Evolutionary conservation across 2,888 invertebrate species (phyloP), one percentile per base, ranked within the genome.

Genomic region (Salpingus planirostris): DNA sequence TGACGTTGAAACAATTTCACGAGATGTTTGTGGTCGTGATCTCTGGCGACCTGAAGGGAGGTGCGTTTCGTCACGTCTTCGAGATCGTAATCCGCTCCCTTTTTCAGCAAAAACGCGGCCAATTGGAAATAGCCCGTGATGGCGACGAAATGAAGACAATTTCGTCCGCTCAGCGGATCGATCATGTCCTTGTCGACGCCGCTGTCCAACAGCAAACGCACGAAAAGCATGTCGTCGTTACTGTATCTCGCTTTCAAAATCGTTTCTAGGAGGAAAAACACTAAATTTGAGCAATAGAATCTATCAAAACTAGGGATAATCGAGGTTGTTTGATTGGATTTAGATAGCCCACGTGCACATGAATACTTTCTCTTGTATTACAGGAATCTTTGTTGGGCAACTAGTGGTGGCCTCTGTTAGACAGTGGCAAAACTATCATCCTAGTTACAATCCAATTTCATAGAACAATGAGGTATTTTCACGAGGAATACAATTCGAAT

Each of bases 111-210:
- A 27, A 33, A 21, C 6, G 30, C 27, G 1, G 38, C 43, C 18
- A 45, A 18, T 14, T 37, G 39, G 12, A 33, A 11, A 32, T 29
- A 43, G 10, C 43, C 43, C 10, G 37, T 36, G 7, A 40, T 21
- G 2, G 37, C 41, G 11, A 28, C 31, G 11, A 36, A 26, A 24
- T 45, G 45, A 13, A 45, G 29, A 28, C 43, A 43, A 28, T 32
- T 45, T 11, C 34, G 23, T 6, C 34, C 33, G 3, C 36, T 31
- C 3, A 12, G 3, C 11, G 15, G 15, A 8, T 42, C 44, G 10
- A 14, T 15, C 10, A 35, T 13, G 22, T 42, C 40, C 2, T 42
- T 18, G 21, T 41, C 24, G 6, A 39, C 28, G 2, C 43, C 43
- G 11, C 13, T 22, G 4, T 38, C 29, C 6, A 44, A 23, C 6